Evolutionary conservation across 2,888 invertebrate genomes (phyloP).

Genomic region (Drosophila kuntzei): DNA sequence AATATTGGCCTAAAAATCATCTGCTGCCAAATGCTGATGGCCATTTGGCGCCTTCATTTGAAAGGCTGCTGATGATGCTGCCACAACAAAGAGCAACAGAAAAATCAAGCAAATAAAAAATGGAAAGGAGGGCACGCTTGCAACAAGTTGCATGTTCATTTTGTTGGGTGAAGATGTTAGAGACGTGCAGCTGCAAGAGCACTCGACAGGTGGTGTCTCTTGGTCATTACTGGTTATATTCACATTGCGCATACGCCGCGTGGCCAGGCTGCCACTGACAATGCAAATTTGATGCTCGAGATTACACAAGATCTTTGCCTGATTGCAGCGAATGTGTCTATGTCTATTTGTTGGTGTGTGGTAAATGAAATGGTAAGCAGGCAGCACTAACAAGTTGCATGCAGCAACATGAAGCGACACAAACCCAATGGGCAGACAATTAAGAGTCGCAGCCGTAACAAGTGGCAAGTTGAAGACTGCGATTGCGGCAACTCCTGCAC

Average conservation of each 20-base stretch:
- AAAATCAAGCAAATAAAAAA: slow-evolving; percentile 13
- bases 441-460: slow-evolving; percentile 61
- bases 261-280: slow-evolving; percentile 47
- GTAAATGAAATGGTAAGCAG: slow-evolving; percentile 12
- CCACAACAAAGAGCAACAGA: neutral
- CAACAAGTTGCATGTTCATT: slow-evolving; percentile 28
- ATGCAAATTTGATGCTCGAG: slow-evolving; percentile 54
- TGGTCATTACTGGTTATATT: slow-evolving; percentile 39
- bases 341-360: neutral
- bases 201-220: slow-evolving; percentile 16
- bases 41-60: slow-evolving; percentile 52
- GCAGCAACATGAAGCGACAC: slow-evolving; percentile 35
- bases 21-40: slow-evolving; percentile 44
- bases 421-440: slow-evolving; percentile 54
- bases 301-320: slow-evolving; percentile 51
- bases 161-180: slow-evolving; percentile 45
- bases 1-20: slow-evolving; percentile 56
- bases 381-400: slow-evolving; percentile 55
- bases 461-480: slow-evolving; percentile 68
- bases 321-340: slow-evolving; percentile 25
- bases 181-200: slow-evolving; percentile 28
- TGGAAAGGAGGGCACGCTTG: slow-evolving; percentile 69
- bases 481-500: slow-evolving; percentile 36
- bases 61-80: slow-evolving; percentile 41
- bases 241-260: slow-evolving; percentile 47